phyloP scores from a whole-genome alignment of 2,888 invertebrate species.

The Dynastes hyllus region DNA sequence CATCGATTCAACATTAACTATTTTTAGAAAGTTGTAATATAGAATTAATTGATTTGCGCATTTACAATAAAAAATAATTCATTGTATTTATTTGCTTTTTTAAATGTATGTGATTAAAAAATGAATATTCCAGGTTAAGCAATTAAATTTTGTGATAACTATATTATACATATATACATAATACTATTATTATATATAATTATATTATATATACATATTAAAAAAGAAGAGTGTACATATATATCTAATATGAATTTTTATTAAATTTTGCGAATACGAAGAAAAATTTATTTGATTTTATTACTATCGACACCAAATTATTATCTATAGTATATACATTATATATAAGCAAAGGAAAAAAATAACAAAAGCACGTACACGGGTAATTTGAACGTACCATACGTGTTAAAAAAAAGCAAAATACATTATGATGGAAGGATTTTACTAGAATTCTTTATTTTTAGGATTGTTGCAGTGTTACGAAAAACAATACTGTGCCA shows the following conservation, averaged over 20 bases:
- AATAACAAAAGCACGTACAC: constrained; percentile 61
- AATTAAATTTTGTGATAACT: constrained; percentile 71
- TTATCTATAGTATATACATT: not conserved
- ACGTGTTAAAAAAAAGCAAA: constrained; percentile 18
- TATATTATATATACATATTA: constrained; percentile 52
- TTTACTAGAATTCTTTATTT: constrained; percentile 57
- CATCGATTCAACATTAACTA: constrained; percentile 11
- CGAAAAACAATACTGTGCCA: constrained; percentile 65
- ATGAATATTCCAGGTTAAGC: constrained; percentile 69
- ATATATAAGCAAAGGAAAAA: constrained; percentile 53
- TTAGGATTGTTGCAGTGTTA: constrained; percentile 63
- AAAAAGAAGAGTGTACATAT: constrained; percentile 51
- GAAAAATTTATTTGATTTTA: constrained; percentile 39
- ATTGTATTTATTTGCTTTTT: constrained; percentile 66
- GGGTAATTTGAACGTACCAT: constrained; percentile 12
- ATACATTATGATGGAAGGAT: not conserved
- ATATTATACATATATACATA: constrained; percentile 49
- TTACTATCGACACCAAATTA: constrained; percentile 18
- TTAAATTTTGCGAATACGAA: constrained; percentile 38
- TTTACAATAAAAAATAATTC: constrained; percentile 59
- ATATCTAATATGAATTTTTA: constrained; percentile 53
- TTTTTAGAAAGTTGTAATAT: constrained; percentile 44
- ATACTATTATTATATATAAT: constrained; percentile 38
- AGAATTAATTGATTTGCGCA: constrained; percentile 46
- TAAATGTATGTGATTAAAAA: constrained; percentile 68